Conservation (phyloP, 2,113 vertebrate species). For the Phyllostomus discolor region DNA sequence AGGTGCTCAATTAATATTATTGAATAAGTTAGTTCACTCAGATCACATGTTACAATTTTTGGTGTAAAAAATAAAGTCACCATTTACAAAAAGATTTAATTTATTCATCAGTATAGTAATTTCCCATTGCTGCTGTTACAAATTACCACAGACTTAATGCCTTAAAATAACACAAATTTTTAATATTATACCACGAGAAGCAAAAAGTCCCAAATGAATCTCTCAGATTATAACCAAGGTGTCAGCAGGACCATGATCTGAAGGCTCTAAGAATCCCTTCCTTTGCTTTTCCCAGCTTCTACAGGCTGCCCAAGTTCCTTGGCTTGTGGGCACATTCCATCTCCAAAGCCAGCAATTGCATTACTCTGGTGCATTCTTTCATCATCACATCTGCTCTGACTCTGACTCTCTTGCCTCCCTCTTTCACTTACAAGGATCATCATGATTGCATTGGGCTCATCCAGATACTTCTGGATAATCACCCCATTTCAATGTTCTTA, state of each 20-base stretch:
- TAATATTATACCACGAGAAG: background rate
- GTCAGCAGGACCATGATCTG: background rate
- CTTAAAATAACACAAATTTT: background rate
- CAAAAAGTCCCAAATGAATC: background rate
- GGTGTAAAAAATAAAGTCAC: background rate
- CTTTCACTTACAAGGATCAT: background rate
- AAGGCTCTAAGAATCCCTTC: background rate
- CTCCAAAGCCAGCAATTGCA: background rate
- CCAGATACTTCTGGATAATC: background rate
- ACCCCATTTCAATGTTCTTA: background rate
- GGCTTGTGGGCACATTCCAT: background rate
- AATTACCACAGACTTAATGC: background rate
- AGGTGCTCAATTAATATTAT: background rate
- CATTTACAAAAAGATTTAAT: conserved; percentile 8
- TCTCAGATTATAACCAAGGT: background rate
- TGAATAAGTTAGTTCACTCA: background rate
- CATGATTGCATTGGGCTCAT: background rate
- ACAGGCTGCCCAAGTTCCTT: background rate
- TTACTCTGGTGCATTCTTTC: background rate
- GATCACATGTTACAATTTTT: background rate
- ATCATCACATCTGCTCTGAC: background rate
- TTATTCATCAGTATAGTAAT: background rate
- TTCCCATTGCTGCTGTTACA: background rate
- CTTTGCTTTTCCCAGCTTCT: background rate
- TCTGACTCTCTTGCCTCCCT: background rate